These are phyloP conservation scores for Holothuria leucospilota DNA, from an alignment of 53 echinoderm and acorn worm genomes.

Conservation along the genomic window DNA sequence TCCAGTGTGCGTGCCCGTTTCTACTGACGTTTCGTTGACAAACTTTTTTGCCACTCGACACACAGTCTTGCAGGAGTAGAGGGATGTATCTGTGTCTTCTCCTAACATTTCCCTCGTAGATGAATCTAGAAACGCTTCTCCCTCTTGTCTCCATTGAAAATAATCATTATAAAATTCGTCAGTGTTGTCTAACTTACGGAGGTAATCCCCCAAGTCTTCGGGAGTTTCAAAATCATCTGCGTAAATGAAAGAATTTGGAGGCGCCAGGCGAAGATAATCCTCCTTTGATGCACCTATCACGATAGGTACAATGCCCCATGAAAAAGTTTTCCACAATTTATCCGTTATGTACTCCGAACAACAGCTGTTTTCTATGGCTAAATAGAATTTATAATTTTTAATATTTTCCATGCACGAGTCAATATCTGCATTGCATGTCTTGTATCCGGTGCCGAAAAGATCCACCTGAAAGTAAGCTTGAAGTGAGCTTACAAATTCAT, in stretches of 20 bases:
- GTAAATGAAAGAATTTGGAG: conserved; percentile 72
- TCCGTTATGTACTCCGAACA: conserved; percentile 70
- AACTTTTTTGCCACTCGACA: conserved; percentile 11
- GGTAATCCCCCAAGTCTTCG: conserved; percentile 50
- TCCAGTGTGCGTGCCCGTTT: background rate
- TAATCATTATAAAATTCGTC: conserved; percentile 56
- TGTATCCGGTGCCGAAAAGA: conserved; percentile 57
- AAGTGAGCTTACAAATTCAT: conserved; percentile 54
- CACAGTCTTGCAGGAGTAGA: conserved; percentile 18
- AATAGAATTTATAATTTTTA: conserved; percentile 68
- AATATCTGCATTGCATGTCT: conserved; percentile 53
- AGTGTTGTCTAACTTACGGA: conserved; percentile 44
- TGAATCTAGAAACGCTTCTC: conserved; percentile 38
- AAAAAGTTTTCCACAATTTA: conserved; percentile 67
- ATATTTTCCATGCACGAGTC: conserved; percentile 45
- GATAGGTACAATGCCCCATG: conserved; percentile 60
- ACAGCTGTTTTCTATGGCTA: conserved; percentile 64
- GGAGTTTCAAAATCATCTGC: conserved; percentile 58
- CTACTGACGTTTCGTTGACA: background rate
- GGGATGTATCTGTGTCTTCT: background rate
- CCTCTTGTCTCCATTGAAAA: conserved; percentile 64
- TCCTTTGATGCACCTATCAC: conserved; percentile 62
- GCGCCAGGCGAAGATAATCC: conserved; percentile 58
- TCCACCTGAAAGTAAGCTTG: conserved; percentile 51
- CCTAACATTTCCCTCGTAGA: background rate